Conservation (phyloP, 2,113 vertebrate genomes). For the Arizona elegans region DNA sequence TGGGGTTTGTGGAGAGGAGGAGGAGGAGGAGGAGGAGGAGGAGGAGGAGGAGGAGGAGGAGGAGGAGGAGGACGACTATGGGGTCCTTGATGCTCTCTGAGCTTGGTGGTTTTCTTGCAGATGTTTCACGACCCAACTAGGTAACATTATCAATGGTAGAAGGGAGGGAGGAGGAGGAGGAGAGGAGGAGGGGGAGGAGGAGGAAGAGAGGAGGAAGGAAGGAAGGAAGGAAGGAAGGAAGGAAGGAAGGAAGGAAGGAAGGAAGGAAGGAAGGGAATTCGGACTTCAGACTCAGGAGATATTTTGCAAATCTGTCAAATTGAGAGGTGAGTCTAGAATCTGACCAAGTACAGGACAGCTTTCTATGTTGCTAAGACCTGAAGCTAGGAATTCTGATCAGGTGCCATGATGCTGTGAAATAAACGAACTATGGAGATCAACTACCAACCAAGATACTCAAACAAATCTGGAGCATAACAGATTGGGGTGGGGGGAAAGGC, state of each 20-base stretch:
- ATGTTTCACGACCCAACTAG: too few relatives aligned
- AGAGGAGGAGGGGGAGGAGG: too few relatives aligned
- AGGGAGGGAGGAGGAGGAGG: too few relatives aligned
- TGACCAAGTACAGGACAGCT: not conserved
- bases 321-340: not conserved
- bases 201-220: too few relatives aligned
- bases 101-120: too few relatives aligned
- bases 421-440: not conserved
- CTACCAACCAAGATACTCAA: not conserved
- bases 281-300: not conserved
- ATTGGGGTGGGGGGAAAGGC: not conserved
- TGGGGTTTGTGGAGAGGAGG: too few relatives aligned
- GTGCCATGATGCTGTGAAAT: not conserved
- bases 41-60: fast-evolving
- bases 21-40: too few relatives aligned
- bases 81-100: too few relatives aligned
- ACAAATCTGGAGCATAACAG: not conserved
- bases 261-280: too few relatives aligned
- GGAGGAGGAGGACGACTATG: too few relatives aligned
- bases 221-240: too few relatives aligned
- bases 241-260: not conserved
- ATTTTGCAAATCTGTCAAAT: not conserved
- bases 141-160: too few relatives aligned
- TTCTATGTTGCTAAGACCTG: not conserved
- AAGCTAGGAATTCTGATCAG: not conserved